Conservation (phyloP, 1,140 invertebrate genomes). For the Caenorhabditis tropicalis region DNA sequence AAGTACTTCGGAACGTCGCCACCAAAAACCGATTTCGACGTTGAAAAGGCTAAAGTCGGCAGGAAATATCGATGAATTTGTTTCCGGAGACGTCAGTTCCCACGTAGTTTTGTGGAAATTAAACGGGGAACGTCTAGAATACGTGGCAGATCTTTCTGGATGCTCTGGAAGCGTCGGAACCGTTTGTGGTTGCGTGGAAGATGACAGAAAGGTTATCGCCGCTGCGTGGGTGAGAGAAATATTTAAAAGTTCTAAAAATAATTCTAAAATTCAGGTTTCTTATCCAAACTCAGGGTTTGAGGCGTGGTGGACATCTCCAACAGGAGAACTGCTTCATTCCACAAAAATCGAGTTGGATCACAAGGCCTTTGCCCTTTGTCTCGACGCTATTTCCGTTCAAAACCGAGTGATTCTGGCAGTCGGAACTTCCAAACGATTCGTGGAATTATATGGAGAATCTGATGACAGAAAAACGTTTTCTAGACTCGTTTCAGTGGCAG, state of each 20-base stretch:
- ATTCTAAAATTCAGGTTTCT: no score
- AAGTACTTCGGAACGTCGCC: not conserved
- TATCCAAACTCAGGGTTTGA: not conserved
- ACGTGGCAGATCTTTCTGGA: not conserved
- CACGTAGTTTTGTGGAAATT: constrained; percentile 32
- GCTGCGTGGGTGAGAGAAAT: constrained; percentile 52
- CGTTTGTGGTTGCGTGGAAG: not conserved
- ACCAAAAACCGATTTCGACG: constrained; percentile 39
- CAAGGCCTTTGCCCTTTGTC: not conserved
- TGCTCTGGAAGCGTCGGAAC: constrained; percentile 2
- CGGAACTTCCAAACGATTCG: constrained; percentile 40
- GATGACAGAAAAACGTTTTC: constrained; percentile 32
- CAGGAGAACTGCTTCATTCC: not conserved
- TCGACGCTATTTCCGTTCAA: constrained; percentile 22
- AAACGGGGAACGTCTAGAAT: constrained; percentile 25
- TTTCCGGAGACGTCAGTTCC: constrained; percentile 32
- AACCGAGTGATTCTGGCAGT: constrained; percentile 19
- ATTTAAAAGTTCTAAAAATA: no score
- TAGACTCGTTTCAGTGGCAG: constrained; percentile 39
- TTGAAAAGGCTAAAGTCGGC: constrained; percentile 21
- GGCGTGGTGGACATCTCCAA: constrained; percentile 13
- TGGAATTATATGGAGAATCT: constrained; percentile 24
- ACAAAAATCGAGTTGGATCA: constrained; percentile 23
- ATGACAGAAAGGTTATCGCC: not conserved
- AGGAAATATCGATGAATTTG: constrained; percentile 33